Conservation (phyloP, 2,888 invertebrate species). For the Dryobotodes eremita region DNA sequence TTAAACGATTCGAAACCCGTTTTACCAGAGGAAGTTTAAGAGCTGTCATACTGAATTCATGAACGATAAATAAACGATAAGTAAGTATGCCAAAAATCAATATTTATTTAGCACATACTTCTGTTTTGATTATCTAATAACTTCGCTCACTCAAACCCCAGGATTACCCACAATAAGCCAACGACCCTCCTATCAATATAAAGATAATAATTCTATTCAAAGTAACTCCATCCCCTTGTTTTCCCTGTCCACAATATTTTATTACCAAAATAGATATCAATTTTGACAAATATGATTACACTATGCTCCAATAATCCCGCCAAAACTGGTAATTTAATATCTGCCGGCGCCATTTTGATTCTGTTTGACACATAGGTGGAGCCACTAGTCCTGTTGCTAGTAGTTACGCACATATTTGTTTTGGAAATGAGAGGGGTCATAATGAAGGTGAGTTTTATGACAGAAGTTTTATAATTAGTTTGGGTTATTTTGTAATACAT, state of each 20-base stretch:
- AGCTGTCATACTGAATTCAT: too few relatives aligned
- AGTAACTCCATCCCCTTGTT: constrained; percentile 62
- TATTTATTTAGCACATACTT: constrained; percentile 37
- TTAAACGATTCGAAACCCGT: too few relatives aligned
- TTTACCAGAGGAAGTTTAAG: too few relatives aligned
- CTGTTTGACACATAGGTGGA: constrained; percentile 62
- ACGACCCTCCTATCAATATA: constrained; percentile 31
- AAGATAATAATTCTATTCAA: constrained; percentile 55
- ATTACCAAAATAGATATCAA: constrained; percentile 74
- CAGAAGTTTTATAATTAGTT: neutral
- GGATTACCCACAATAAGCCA: constrained; percentile 32
- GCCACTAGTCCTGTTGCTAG: constrained; percentile 41
- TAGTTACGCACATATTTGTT: constrained; percentile 12
- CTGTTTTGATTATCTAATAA: constrained; percentile 28
- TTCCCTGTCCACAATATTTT: constrained; percentile 65
- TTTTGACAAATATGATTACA: constrained; percentile 75
- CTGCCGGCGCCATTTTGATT: constrained; percentile 68
- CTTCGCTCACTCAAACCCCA: constrained; percentile 35
- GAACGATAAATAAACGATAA: too few relatives aligned
- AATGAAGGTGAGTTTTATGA: neutral
- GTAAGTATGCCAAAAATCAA: constrained; percentile 13
- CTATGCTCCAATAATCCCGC: constrained; percentile 66
- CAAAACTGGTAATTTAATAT: constrained; percentile 73
- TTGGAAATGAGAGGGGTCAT: neutral
- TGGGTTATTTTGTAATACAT: neutral